These are phyloP conservation scores for Halictus quadricinctus DNA, from an alignment of 2,888 invertebrate species.

Conservation along the genomic window DNA sequence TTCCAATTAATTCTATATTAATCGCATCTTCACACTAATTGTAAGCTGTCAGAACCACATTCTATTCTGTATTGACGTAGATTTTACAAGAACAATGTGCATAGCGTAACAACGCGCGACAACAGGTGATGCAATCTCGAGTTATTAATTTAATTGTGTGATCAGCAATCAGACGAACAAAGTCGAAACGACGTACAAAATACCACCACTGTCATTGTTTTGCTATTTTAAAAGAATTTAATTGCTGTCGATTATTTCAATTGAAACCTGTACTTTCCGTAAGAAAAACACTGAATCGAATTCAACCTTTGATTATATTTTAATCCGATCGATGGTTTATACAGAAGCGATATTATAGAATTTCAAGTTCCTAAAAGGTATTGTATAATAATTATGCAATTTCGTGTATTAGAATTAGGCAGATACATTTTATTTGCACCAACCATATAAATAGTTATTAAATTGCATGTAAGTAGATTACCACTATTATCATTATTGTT, in stretches of 20 bases:
- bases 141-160: conserved; percentile 43
- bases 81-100: conserved; percentile 27
- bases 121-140: conserved; percentile 33
- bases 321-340: conserved; percentile 35
- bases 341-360: conserved; percentile 52
- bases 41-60: conserved; percentile 34
- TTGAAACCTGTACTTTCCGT: conserved; percentile 10
- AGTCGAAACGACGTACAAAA: conserved; percentile 55
- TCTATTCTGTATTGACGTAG: conserved; percentile 18
- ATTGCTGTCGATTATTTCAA: neutral
- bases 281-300: conserved; percentile 13
- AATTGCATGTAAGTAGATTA: conserved; percentile 35
- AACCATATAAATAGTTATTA: conserved; percentile 23
- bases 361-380: conserved; percentile 67
- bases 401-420: conserved; percentile 50
- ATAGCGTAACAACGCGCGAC: conserved; percentile 30
- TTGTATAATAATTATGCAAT: conserved; percentile 60
- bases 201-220: conserved; percentile 17
- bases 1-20: conserved; percentile 27
- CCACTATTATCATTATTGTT: conserved; percentile 23
- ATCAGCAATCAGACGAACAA: conserved; percentile 22
- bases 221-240: conserved; percentile 4
- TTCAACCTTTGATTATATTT: conserved; percentile 37
- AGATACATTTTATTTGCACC: conserved; percentile 45
- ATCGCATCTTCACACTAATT: conserved; percentile 32